Base-by-base conservation (phyloP, 2,888 invertebrate genomes). In the Glaucopsyche alexis region DNA sequence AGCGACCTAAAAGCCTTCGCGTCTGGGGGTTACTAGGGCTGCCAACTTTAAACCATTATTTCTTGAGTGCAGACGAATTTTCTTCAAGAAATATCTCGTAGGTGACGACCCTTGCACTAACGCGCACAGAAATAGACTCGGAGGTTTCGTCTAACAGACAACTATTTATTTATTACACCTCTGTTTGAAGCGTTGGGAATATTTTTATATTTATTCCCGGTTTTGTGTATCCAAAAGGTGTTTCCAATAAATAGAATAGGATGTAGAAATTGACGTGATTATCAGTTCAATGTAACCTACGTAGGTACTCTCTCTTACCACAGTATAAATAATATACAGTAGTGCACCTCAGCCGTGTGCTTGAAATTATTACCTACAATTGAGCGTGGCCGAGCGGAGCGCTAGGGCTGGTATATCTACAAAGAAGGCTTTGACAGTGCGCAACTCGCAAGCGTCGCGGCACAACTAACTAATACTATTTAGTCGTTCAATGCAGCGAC, bases 1-100 rank as follows among this genome's bases (percentile, higher is more conserved):
- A 67, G 66, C 42, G 65, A 40, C 38, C 65, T 67, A 45, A 67
- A 67, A 67, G 66, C 66, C 42, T 13, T 42, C 16, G 45, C 66
- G 66, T 42, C 42, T 45, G 16, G 42, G 45, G 45, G 29, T 60
- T 29, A 29, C 29, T 29, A 60, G 60, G 60, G 29, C 16, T 60
- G 9, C 29, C 60, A 6, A 60, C 13, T 60, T 47, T 29, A n/a
- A 7, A 50, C n/a, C 7, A 16, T 55, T 55, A 55, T 11, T 55
- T 19, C 29, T 60, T 3, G 60, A 19, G 29, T 6, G 14, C 7
- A 50, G 19, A 11, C 19, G 19, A 5, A 55, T 52, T 52, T 16
- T 8, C n/a, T n/a, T n/a, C 7, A 52, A 16, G 7, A 1, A 9
- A 55, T 55, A 19, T 55, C 9, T 55, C 19, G 8, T 9, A 16